These are phyloP conservation scores for Drosophila sp. DNA, from an alignment of 1,140 invertebrate species.

Conservation along the genomic window DNA sequence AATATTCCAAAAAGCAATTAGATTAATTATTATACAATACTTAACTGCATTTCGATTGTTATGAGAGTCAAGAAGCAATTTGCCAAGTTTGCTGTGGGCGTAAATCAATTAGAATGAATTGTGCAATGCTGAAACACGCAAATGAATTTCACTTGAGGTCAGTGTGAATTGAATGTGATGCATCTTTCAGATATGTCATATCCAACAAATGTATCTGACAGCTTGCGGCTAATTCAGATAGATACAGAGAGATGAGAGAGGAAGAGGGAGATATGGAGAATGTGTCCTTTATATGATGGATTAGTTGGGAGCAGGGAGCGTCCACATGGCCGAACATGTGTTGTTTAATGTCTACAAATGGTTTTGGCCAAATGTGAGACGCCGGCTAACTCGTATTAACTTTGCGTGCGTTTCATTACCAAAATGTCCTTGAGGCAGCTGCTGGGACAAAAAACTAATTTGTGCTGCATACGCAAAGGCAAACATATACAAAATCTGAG, in stretches of 20 bases:
- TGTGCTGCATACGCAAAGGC: slow-evolving; percentile 4
- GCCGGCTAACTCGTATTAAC: slow-evolving; percentile 20
- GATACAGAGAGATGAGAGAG: background rate
- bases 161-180: slow-evolving; percentile 51
- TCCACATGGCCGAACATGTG: slow-evolving; percentile 37
- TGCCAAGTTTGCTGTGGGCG: slow-evolving; percentile 9
- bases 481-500: background rate
- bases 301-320: slow-evolving; percentile 19
- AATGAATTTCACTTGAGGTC: slow-evolving; percentile 31
- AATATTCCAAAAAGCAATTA: slow-evolving; percentile 24
- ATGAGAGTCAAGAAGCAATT: background rate
- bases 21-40: slow-evolving; percentile 15
- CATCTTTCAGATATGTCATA: slow-evolving; percentile 39
- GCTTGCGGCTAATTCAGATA: slow-evolving; percentile 29
- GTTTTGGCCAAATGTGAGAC: slow-evolving; percentile 7
- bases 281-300: slow-evolving; percentile 27
- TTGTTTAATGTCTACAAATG: slow-evolving; percentile 41
- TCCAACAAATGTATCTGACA: slow-evolving; percentile 46
- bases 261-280: no score
- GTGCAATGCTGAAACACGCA: slow-evolving; percentile 4
- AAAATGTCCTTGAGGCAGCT: slow-evolving; percentile 43
- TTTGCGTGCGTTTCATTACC: slow-evolving; percentile 41
- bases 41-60: background rate
- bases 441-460: slow-evolving; percentile 17
- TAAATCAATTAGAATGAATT: slow-evolving; percentile 58